These are phyloP conservation scores for Apamea epomidion DNA, from an alignment of 2,888 invertebrate genomes.

Conservation along the genomic window DNA sequence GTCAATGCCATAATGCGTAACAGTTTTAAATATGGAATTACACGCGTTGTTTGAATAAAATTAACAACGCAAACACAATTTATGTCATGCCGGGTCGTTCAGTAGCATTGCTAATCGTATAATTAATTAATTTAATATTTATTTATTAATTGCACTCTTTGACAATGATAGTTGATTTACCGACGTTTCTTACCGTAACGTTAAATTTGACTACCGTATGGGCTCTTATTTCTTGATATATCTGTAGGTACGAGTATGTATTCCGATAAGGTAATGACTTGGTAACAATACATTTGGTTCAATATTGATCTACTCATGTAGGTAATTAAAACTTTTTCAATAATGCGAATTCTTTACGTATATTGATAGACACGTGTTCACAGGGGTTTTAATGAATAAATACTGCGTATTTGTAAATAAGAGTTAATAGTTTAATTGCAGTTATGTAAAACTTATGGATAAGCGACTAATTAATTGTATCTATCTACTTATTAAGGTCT, in stretches of 20 bases:
- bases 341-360: not conserved
- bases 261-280: not conserved
- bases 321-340: not conserved
- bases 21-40: constrained; percentile 30
- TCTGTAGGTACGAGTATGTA: not conserved
- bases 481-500: not conserved
- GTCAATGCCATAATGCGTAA: constrained; percentile 45
- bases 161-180: not conserved
- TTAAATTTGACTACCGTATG: not conserved
- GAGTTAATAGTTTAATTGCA: not conserved
- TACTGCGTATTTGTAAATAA: constrained; percentile 1
- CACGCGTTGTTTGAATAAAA: constrained; percentile 11
- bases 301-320: too few species aligned
- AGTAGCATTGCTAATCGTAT: not conserved
- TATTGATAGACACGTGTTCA: not conserved
- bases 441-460: not conserved
- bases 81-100: not conserved
- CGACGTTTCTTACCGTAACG: not conserved
- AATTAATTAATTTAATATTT: too few species aligned
- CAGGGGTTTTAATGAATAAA: not conserved
- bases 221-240: constrained; percentile 4
- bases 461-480: not conserved
- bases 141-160: not conserved
- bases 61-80: not conserved
- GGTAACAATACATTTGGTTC: not conserved